Evolutionary conservation across 2,797 vertebrate genomes (phyloP), one percentile per base, ranked within the genome.

Genomic region (Arctocebus calabarensis): DNA sequence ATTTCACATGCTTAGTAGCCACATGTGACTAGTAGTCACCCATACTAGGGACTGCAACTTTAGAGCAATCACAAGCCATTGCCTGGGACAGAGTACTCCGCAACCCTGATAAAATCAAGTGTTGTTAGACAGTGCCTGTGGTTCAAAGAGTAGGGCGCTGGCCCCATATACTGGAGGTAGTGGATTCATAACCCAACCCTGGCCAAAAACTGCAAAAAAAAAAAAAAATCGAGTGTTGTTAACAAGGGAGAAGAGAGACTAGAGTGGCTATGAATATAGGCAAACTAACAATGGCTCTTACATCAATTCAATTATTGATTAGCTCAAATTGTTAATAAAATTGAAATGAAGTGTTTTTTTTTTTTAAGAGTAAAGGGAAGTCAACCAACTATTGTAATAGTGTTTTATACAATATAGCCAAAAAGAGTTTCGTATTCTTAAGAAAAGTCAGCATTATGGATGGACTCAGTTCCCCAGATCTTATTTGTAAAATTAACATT

Each of bases 371-470:
- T 85, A 17, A 32, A 88, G 40, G 20, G 57, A 92, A 88, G 20
- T 77, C 8, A n/a, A 82, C 61, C 77, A 66, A 75, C 23, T 82
- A 40, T 59, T 94, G 52, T 90, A 77, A 88, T 94, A 96, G 52
- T 68, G 45, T 78, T 17, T 55, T 95, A 37, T 64, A 27, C 23
- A 74, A 88, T 93, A 85, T 57, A 91, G 68, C n/a, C 48, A 55
- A 91, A 88, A 90, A 73, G 16, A 2, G 0, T 55, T 89, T 68
- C 82, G 78, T 52, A 10, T 29, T 84, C 75, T 89, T 94, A 37
- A 94, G 90, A 90, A 90, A 70, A 90, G 20, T 89, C n/a, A 82
- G 9, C 29, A 34, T 19, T 85, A 73, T n/a, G 84, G 29, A 83
- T 61, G 12, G 13, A 59, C 70, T 92, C 89, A 71, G n/a, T 5